A percentile compares a stretch with the other conserved stretches of the same genome.
phyloP scores from a whole-genome alignment of 2,888 invertebrate species.

The Temnothorax unifasciatus region DNA sequence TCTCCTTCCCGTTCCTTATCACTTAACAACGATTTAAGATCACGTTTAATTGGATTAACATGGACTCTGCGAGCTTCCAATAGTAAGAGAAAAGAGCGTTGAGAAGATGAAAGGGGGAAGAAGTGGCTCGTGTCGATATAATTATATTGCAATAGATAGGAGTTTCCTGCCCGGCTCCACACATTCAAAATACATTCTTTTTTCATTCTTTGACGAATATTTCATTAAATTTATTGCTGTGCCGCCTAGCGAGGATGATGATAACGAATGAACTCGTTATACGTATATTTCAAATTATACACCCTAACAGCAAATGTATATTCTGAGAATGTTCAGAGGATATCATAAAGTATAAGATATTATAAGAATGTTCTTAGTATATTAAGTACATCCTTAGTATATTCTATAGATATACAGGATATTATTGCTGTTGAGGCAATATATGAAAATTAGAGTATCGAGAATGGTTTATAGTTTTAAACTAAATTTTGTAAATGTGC shows the following conservation, averaged over 20 bases:
- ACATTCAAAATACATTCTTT: background rate
- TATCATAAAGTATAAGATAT: too few relatives aligned
- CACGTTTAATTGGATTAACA: conserved; percentile 55
- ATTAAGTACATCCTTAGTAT: too few relatives aligned
- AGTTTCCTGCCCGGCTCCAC: background rate
- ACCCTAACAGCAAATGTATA: too few relatives aligned
- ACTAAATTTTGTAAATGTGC: background rate
- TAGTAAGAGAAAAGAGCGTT: conserved; percentile 45
- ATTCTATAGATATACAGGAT: too few relatives aligned
- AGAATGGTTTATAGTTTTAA: background rate
- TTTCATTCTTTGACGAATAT: background rate
- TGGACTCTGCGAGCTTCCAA: conserved; percentile 23
- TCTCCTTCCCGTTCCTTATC: conserved; percentile 25
- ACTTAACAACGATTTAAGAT: conserved; percentile 51
- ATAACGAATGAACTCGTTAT: background rate
- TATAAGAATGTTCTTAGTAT: too few relatives aligned
- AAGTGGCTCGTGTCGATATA: conserved; percentile 32
- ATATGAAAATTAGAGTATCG: background rate
- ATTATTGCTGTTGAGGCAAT: background rate
- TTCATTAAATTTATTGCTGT: background rate
- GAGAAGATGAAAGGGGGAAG: conserved; percentile 57
- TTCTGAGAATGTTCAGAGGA: too few relatives aligned
- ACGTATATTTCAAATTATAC: background rate
- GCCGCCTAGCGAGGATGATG: background rate
- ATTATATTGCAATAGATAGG: conserved; percentile 26